Base-by-base conservation (phyloP, 2,797 vertebrate genomes). In the Acropternis orthonyx region DNA sequence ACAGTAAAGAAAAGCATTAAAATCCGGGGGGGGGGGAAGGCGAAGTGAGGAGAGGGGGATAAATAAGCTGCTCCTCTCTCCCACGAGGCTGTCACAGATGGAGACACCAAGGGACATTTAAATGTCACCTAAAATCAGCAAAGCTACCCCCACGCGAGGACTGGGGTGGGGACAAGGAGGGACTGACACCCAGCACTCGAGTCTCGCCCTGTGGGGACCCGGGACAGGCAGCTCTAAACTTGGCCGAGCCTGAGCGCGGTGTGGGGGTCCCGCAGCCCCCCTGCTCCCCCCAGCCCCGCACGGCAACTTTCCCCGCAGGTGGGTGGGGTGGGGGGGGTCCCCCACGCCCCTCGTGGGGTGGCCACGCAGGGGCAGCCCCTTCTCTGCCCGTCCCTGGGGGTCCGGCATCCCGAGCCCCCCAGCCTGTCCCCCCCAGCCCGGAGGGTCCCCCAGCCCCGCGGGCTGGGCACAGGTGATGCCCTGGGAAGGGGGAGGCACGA, bases 41-140 rank as follows among this genome's bases (percentile, higher is more conserved):
- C 0, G 3, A 44, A 18, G 58, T 2, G 21, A 20, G 28, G 36
- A 36, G 28, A 56, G 20, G 12, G 39, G 37, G 54, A 21, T n/a
- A 41, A 83, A 56, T 5, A 16, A 69, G 9, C 32, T 20, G 71
- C 78, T 81, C 32, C 19, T 9, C 4, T 96, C 85, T 51, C 84
- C 85, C 78, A 66, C 63, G 20, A 89, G 75, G 14, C 27, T 61
- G 88, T 79, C 97, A 93, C 94, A 34, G 84, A 48, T 22, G 51
- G 95, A 56, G 79, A 36, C 39, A 27, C 2, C 22, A 90, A 97
- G 97, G 97, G 97, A 96, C 96, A 32, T 94, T 96, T 93, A 97
- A 97, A 98, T 97, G 96, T 97, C 97, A 97, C 96, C 48, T 32
- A 44, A 74, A 69, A 51, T 66, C 83, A 66, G 76, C 82, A 16